A percentile compares a stretch with the other conserved stretches of the same genome.
These are phyloP conservation scores for Eulithis prunata DNA, from an alignment of 2,888 invertebrate genomes.

Conservation along the genomic window DNA sequence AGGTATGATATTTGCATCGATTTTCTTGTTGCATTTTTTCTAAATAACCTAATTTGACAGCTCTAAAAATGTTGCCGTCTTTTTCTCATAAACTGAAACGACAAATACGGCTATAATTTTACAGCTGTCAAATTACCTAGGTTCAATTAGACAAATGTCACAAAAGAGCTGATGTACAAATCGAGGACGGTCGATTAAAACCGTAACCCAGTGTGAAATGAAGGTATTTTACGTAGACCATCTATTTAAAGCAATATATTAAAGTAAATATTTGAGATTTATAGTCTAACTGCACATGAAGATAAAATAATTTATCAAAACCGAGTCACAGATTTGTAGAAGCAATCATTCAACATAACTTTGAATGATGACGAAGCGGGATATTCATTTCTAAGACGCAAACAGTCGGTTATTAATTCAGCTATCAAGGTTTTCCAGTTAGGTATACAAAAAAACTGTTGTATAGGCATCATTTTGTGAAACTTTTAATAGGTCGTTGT, in stretches of 20 bases:
- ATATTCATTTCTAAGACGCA: not conserved
- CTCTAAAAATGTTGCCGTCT: too few relatives aligned
- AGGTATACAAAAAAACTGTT: not conserved
- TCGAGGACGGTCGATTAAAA: not conserved
- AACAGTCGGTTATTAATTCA: not conserved
- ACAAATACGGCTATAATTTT: too few relatives aligned
- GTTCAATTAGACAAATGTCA: too few relatives aligned
- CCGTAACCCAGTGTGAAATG: not conserved
- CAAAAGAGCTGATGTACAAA: too few relatives aligned
- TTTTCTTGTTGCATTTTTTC: too few relatives aligned
- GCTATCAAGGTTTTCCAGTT: constrained; percentile 3
- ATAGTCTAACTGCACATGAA: not conserved
- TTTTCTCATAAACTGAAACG: too few relatives aligned
- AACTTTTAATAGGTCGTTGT: too few relatives aligned
- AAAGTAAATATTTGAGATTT: not conserved
- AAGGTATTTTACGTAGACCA: not conserved
- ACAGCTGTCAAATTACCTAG: too few relatives aligned
- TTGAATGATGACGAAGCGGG: not conserved
- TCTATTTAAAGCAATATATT: not conserved
- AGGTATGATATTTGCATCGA: too few relatives aligned
- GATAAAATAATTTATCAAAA: not conserved
- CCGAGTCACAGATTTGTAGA: constrained; percentile 1
- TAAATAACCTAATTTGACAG: too few relatives aligned
- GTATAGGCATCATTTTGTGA: too few relatives aligned
- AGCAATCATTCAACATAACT: not conserved